Conservation (phyloP, 2,888 invertebrate species). For the Neelides folsomi region DNA sequence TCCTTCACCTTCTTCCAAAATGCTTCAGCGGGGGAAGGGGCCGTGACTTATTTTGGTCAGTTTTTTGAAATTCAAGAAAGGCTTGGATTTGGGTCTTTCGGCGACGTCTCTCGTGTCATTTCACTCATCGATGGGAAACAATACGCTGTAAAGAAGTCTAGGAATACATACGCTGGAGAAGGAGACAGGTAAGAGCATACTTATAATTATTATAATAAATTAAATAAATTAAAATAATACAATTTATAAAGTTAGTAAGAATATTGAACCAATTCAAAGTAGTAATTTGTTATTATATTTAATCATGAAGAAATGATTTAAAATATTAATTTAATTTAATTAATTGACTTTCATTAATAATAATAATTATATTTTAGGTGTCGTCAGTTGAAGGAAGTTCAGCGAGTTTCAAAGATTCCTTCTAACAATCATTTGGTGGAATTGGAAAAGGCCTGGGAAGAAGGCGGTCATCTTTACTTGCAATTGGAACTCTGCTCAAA, state of each 20-base stretch:
- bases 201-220: no score
- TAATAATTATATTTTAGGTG: conserved; percentile 35
- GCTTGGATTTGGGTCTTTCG: conserved; percentile 62
- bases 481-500: conserved; percentile 48
- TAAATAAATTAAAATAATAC: no score
- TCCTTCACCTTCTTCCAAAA: conserved; percentile 13
- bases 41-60: conserved; percentile 50
- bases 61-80: conserved; percentile 49
- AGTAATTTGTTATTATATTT: no score
- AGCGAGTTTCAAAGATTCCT: conserved; percentile 54
- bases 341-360: not conserved
- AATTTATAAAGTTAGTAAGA: no score
- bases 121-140: conserved; percentile 50
- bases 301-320: no score
- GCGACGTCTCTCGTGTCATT: conserved; percentile 55
- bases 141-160: conserved; percentile 59
- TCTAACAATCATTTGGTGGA: conserved; percentile 53
- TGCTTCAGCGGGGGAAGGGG: conserved; percentile 1
- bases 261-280: no score
- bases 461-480: conserved; percentile 52
- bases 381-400: conserved; percentile 51
- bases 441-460: conserved; percentile 60
- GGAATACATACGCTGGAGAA: conserved; percentile 47
- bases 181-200: conserved; percentile 41
- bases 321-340: no score